Percentiles rank a stretch among this genome's conserved stretches.
Conservation (phyloP, 2,113 vertebrate genomes). For the Catharus bicknelli region DNA sequence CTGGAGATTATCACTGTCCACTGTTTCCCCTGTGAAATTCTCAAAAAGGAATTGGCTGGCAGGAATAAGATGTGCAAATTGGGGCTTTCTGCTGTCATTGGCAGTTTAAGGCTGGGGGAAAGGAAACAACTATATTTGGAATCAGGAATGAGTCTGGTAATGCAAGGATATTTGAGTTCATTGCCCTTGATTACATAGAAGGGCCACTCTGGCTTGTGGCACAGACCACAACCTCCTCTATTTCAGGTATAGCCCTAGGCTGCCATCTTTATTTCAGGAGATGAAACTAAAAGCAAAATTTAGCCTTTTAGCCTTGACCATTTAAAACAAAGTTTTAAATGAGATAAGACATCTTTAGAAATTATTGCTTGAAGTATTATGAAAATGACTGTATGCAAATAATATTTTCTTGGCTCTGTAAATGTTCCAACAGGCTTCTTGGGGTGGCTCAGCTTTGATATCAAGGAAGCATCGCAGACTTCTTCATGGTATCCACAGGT, state of each 20-base stretch:
- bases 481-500: constrained; percentile 83
- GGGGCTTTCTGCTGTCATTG: neutral
- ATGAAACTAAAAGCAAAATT: neutral
- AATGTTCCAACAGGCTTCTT: constrained; percentile 80
- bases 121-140: neutral
- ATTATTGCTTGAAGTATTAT: neutral
- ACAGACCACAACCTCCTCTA: neutral
- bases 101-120: neutral
- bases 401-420: neutral
- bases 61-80: neutral
- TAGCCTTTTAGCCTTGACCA: neutral
- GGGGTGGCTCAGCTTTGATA: constrained; percentile 85
- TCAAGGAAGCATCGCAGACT: constrained; percentile 78
- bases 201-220: neutral
- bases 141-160: neutral
- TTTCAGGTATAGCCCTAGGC: neutral
- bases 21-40: neutral
- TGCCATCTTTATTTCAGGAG: neutral
- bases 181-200: neutral
- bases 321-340: neutral
- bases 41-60: neutral
- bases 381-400: neutral
- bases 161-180: neutral
- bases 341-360: neutral
- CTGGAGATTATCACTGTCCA: neutral